Percentiles rank a stretch among this genome's conserved stretches.
Conservation (phyloP, 2,888 invertebrate species). For the Noctua janthe region DNA sequence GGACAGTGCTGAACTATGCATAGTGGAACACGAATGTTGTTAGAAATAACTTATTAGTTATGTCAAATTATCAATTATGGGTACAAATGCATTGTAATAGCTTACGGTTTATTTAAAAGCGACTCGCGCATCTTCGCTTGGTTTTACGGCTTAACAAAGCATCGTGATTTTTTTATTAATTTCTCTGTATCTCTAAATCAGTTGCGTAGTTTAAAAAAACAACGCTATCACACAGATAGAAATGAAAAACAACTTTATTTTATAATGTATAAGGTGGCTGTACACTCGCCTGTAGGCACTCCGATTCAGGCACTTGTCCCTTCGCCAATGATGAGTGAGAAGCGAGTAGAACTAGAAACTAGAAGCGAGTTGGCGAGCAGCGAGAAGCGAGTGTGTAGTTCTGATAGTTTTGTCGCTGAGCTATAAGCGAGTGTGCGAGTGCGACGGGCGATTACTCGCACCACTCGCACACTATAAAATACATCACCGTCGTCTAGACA, state of each 20-base stretch:
- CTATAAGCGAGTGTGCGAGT: no score
- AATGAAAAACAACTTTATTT: not conserved
- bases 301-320: not conserved
- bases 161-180: no score
- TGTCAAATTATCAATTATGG: no score
- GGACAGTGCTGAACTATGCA: slow-evolving; percentile 42
- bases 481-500: no score
- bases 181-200: not conserved
- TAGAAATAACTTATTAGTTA: slow-evolving; percentile 32
- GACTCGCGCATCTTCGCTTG: not conserved
- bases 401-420: no score
- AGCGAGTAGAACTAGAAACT: no score
- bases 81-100: not conserved
- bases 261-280: not conserved
- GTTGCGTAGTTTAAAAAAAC: not conserved
- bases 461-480: no score
- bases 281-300: not conserved
- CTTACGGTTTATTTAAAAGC: slow-evolving; percentile 2
- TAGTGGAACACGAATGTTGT: slow-evolving; percentile 31
- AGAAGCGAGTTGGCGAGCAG: no score
- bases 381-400: no score
- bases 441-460: no score
- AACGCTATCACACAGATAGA: not conserved
- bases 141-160: not conserved
- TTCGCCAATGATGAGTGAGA: no score